Conservation (phyloP, 2,888 invertebrate species). For the Spisula solida region DNA sequence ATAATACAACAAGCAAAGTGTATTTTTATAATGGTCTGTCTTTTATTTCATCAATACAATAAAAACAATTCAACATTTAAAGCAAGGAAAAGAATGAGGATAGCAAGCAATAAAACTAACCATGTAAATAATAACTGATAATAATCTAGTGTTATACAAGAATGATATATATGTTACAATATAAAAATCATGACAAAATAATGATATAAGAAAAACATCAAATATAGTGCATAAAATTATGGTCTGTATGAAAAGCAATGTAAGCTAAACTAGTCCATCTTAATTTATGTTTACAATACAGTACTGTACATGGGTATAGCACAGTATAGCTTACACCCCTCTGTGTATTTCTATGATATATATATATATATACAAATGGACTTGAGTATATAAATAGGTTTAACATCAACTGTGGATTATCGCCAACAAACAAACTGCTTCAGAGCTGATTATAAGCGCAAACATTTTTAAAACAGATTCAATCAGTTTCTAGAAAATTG, state of each 20-base stretch:
- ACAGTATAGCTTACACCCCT: no score
- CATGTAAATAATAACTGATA: not conserved
- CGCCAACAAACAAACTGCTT: no score
- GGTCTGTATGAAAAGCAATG: not conserved
- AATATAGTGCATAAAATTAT: constrained; percentile 1
- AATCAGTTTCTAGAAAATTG: no score
- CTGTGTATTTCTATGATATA: not conserved
- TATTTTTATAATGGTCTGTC: constrained; percentile 13
- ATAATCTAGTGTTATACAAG: not conserved
- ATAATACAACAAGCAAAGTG: not conserved
- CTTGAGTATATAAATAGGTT: not conserved
- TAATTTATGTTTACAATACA: no score
- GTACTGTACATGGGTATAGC: no score
- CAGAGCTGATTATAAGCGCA: no score
- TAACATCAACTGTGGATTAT: no score
- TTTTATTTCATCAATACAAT: constrained; percentile 15
- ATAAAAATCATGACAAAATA: not conserved
- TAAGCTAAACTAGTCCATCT: no score
- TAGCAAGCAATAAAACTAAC: not conserved
- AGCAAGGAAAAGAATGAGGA: not conserved
- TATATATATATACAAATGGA: not conserved
- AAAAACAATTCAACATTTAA: constrained; percentile 20
- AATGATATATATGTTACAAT: constrained; percentile 5
- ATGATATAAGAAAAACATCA: constrained; percentile 1
- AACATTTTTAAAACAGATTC: no score